A percentile compares a stretch with the other conserved stretches of the same genome.
Conservation (phyloP, 2,888 invertebrate species). For the Dolichopus griseipennis region DNA sequence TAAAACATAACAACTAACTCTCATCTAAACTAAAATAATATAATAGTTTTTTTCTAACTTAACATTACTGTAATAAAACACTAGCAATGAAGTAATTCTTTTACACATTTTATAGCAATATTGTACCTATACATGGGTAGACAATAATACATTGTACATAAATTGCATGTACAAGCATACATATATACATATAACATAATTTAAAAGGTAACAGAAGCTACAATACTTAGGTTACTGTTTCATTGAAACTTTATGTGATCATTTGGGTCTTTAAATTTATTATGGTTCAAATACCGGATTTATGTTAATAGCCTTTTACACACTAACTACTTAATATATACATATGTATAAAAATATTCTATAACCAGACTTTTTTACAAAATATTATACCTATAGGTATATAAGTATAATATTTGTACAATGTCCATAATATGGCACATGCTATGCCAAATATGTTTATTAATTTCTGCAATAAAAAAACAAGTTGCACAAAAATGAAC, state of each 20-base stretch:
- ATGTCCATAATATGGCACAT: too few species aligned
- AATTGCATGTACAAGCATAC: not conserved
- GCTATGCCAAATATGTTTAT: too few species aligned
- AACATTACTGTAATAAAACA: not conserved
- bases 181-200: not conserved
- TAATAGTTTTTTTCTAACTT: not conserved
- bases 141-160: not conserved
- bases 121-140: not conserved
- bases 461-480: too few species aligned
- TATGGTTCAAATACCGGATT: not conserved
- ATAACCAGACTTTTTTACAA: too few species aligned
- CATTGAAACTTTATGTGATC: not conserved
- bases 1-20: not conserved
- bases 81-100: not conserved
- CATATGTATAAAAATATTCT: too few species aligned
- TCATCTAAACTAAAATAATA: not conserved
- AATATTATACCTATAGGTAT: too few species aligned
- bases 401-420: too few species aligned
- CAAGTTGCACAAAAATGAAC: too few species aligned
- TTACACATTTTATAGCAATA: not conserved
- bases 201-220: not conserved
- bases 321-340: too few species aligned
- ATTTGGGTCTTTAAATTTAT: not conserved
- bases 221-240: not conserved
- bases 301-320: not conserved